Conservation (phyloP, 2,797 vertebrate genomes). For the Danio choprae region DNA sequence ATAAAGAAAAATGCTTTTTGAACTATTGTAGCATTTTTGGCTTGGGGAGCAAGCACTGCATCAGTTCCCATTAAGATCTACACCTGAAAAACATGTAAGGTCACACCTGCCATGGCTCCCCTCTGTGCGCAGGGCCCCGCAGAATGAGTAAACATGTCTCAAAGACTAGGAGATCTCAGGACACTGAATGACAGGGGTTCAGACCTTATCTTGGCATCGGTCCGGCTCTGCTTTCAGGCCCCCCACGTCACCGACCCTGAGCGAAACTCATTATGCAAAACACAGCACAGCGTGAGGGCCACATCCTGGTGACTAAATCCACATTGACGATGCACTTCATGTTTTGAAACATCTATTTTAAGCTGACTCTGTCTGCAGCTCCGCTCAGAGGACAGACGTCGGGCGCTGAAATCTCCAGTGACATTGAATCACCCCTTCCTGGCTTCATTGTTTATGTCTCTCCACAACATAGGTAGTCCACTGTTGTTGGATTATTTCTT, state of each 20-base stretch:
- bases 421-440: slow-evolving; percentile 50
- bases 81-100: slow-evolving; percentile 41
- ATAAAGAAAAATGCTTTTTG: neutral
- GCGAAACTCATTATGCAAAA: slow-evolving; percentile 64
- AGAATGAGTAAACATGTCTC: slow-evolving; percentile 34
- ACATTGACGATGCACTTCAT: slow-evolving; percentile 63
- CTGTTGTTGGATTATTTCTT: slow-evolving; percentile 17
- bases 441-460: slow-evolving; percentile 8
- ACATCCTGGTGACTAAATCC: slow-evolving; percentile 54
- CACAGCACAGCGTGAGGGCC: slow-evolving; percentile 37
- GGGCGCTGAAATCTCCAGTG: slow-evolving; percentile 54
- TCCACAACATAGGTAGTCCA: slow-evolving; percentile 28
- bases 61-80: slow-evolving; percentile 41
- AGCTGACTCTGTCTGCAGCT: slow-evolving; percentile 53
- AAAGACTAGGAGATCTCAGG: slow-evolving; percentile 25
- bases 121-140: slow-evolving; percentile 7
- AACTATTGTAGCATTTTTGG: slow-evolving; percentile 11
- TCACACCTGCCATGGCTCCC: slow-evolving; percentile 30
- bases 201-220: slow-evolving; percentile 40
- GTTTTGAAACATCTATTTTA: slow-evolving; percentile 62
- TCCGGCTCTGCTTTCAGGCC: slow-evolving; percentile 41
- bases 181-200: slow-evolving; percentile 39
- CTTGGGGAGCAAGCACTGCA: slow-evolving; percentile 7
- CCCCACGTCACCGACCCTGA: slow-evolving; percentile 35
- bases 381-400: slow-evolving; percentile 57